Evolutionary conservation across 2,888 invertebrate species (phyloP).

Genomic region (Brachyptera putata): DNA sequence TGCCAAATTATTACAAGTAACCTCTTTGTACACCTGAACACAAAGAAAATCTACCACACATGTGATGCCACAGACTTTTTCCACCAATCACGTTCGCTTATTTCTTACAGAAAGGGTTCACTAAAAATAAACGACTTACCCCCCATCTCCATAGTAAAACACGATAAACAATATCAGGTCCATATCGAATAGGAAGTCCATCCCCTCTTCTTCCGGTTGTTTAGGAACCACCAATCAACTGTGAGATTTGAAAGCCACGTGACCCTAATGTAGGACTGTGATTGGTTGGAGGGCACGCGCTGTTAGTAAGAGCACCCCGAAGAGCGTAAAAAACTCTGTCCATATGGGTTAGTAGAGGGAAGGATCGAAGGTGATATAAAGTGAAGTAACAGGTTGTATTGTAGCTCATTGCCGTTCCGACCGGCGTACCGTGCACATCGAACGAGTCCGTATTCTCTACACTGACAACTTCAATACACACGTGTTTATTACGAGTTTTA

Average conservation of each 20-base stretch:
- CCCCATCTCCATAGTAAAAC: background rate
- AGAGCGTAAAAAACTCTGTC: constrained; percentile 10
- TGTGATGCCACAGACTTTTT: background rate
- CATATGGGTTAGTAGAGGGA: constrained; percentile 22
- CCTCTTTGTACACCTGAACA: constrained; percentile 7
- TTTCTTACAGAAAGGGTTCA: background rate
- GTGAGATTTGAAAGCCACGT: constrained; percentile 22
- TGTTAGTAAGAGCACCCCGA: background rate
- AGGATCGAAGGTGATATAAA: constrained; percentile 26
- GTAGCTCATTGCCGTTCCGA: constrained; percentile 18
- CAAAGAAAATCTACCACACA: constrained; percentile 2
- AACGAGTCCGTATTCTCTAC: too few relatives aligned
- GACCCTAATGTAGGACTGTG: constrained; percentile 16
- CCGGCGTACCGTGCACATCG: background rate
- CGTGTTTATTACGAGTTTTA: too few relatives aligned
- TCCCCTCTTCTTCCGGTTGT: constrained; percentile 18
- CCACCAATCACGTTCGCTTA: background rate
- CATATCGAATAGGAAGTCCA: constrained; percentile 9
- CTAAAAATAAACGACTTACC: background rate
- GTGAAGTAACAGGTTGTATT: constrained; percentile 22
- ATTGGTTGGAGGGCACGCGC: constrained; percentile 32
- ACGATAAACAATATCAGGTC: constrained; percentile 10
- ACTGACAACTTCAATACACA: too few relatives aligned
- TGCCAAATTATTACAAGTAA: constrained; percentile 3
- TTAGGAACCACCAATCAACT: constrained; percentile 7